Evolutionary conservation across 2,797 vertebrate genomes (phyloP), one percentile per base, ranked within the genome.

Genomic region (Balearica regulorum): DNA sequence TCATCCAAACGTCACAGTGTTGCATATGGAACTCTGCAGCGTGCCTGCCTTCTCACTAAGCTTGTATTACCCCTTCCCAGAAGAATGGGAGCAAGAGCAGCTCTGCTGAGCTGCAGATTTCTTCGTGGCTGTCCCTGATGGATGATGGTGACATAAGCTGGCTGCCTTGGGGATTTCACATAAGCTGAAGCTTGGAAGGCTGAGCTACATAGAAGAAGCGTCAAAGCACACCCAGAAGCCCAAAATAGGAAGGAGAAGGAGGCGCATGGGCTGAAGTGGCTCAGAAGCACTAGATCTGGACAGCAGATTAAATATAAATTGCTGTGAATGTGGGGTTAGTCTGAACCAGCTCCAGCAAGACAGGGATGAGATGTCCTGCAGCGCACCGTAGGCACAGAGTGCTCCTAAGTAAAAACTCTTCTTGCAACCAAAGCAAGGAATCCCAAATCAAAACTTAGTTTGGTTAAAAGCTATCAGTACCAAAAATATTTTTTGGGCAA

Each of bases 111-210:
- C 94, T 60, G 91, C 80, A 88, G 89, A 82, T 88, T 90, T 76
- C 94, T 93, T 55, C 71, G 94, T 2, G 70, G 33, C 91, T 95
- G 88, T 84, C 85, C 77, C 83, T 77, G 95, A 68, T 90, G 90
- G 86, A 35, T 94, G 92, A 75, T 69, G 78, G 88, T 95, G 90
- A 96, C 96, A 95, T 96, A 96, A 96, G 89, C 96, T 93, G 94
- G 24, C 93, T 95, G 83, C 54, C 88, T 93, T 60, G 88, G 90
- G 96, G 95, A 96, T 95, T 95, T 96, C 95, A 95, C 13, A 0
- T 96, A 95, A 96, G 96, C 96, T 86, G 90, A 93, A 85, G 94
- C 96, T 96, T 73, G 94, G 76, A 25, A 93, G 82, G 81, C 95
- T 96, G 88, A 95, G 90, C 95, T 76, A 90, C 65, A 58, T 48